These are phyloP conservation scores for Mylabris sibirica DNA, from an alignment of 2,888 invertebrate species.

Conservation along the genomic window DNA sequence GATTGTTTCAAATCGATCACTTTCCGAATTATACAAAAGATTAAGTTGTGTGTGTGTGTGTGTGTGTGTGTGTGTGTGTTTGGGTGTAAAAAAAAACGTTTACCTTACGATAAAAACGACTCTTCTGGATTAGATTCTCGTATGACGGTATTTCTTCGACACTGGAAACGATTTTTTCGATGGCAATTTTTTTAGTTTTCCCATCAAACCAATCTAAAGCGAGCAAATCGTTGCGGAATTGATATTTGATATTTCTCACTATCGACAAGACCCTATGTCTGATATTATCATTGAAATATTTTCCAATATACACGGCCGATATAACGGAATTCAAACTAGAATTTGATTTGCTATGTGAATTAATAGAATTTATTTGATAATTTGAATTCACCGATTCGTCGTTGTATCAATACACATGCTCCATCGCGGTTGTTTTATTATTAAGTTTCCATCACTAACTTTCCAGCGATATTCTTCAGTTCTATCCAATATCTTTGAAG, in stretches of 20 bases:
- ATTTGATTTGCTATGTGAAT: constrained; percentile 15
- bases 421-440: constrained; percentile 47
- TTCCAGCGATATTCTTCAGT: constrained; percentile 46
- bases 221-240: constrained; percentile 50
- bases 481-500: constrained; percentile 46
- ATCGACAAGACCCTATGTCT: constrained; percentile 49
- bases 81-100: constrained; percentile 8
- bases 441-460: constrained; percentile 41
- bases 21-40: not conserved
- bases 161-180: constrained; percentile 51
- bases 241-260: constrained; percentile 52
- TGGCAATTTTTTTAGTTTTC: constrained; percentile 50
- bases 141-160: constrained; percentile 51
- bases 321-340: constrained; percentile 43
- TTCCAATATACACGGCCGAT: constrained; percentile 52
- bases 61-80: too few relatives aligned
- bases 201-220: constrained; percentile 56
- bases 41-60: not conserved
- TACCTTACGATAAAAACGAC: constrained; percentile 47
- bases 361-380: constrained; percentile 11
- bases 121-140: constrained; percentile 44
- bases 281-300: constrained; percentile 51
- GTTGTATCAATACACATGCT: constrained; percentile 44
- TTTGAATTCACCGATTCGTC: constrained; percentile 43
- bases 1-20: not conserved